These are phyloP conservation scores for Dicyrtomina minuta DNA, from an alignment of 2,888 invertebrate genomes.

Conservation along the genomic window DNA sequence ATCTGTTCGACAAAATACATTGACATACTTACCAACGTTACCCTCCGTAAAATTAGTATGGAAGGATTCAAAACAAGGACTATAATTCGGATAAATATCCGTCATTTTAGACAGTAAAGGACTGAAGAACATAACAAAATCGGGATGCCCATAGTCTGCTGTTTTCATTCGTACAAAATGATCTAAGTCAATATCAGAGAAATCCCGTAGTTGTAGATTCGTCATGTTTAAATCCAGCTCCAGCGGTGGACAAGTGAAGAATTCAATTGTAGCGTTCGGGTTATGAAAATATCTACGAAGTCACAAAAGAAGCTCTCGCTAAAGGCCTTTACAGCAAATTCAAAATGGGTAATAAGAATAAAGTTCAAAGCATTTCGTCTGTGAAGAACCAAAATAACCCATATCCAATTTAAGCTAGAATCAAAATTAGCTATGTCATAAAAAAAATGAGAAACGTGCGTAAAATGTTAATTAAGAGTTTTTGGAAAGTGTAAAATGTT, in stretches of 20 bases:
- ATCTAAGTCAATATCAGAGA: slow-evolving; percentile 31
- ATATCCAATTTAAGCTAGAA: too few relatives aligned
- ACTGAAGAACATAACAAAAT: slow-evolving; percentile 39
- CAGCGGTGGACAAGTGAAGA: slow-evolving; percentile 47
- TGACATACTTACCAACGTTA: slow-evolving; percentile 33
- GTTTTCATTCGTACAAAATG: slow-evolving; percentile 33
- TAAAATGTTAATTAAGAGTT: too few relatives aligned
- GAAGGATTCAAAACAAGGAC: slow-evolving; percentile 27
- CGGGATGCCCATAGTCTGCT: slow-evolving; percentile 25
- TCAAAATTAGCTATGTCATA: too few relatives aligned
- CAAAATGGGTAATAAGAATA: too few relatives aligned
- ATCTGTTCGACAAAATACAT: slow-evolving; percentile 33
- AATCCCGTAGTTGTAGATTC: slow-evolving; percentile 36
- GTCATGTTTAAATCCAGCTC: slow-evolving; percentile 33
- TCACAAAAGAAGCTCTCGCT: background rate
- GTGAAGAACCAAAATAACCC: too few relatives aligned
- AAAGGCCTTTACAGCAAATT: too few relatives aligned
- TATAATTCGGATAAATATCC: slow-evolving; percentile 11
- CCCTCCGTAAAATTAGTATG: slow-evolving; percentile 38
- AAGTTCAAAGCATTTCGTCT: too few relatives aligned
- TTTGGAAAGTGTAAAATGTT: too few relatives aligned
- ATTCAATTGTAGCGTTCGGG: slow-evolving; percentile 39
- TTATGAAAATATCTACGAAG: slow-evolving; percentile 44
- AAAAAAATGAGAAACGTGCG: too few relatives aligned
- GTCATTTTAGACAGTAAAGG: slow-evolving; percentile 11